Evolutionary conservation across 1,140 invertebrate genomes (phyloP).

Genomic region (Heterodera schachtii): DNA sequence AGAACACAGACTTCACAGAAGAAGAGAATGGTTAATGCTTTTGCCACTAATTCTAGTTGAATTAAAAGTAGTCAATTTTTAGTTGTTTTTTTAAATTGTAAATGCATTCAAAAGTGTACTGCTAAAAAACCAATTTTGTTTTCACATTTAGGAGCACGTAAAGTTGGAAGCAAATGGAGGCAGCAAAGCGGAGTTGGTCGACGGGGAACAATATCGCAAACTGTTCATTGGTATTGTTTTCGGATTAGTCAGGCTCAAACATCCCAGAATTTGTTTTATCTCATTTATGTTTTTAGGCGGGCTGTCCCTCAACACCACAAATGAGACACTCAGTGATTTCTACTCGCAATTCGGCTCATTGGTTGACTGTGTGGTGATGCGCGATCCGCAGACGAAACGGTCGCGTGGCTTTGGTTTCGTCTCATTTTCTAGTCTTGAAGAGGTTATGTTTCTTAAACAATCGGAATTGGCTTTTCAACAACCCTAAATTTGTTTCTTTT

Average conservation of each 20-base stretch:
- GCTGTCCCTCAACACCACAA: conserved; percentile 90
- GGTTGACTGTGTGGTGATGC: conserved; percentile 96
- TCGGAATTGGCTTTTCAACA: too few species aligned
- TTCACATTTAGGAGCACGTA: neutral
- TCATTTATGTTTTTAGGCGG: conserved; percentile 70
- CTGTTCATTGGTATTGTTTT: conserved; percentile 78
- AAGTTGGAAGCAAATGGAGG: conserved; percentile 1
- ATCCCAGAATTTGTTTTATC: too few species aligned
- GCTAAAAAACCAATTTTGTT: neutral
- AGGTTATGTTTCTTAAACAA: conserved; percentile 32
- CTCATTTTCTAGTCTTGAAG: conserved; percentile 44
- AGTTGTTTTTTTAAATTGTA: neutral
- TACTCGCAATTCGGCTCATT: conserved; percentile 97
- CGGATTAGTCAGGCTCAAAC: too few species aligned
- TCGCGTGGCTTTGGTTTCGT: conserved; percentile 74
- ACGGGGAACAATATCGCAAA: conserved; percentile 83
- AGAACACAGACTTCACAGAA: neutral
- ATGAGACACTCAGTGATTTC: conserved; percentile 86
- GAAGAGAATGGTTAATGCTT: neutral
- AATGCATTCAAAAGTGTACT: neutral
- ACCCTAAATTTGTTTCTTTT: conserved; percentile 11
- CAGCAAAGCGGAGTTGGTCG: neutral
- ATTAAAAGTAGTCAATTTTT: neutral
- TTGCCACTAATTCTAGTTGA: neutral
- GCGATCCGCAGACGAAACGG: conserved; percentile 88